A percentile compares a stretch with the other conserved stretches of the same genome.
phyloP scores from a whole-genome alignment of 2,888 invertebrate genomes.

The Ophraella communa region DNA sequence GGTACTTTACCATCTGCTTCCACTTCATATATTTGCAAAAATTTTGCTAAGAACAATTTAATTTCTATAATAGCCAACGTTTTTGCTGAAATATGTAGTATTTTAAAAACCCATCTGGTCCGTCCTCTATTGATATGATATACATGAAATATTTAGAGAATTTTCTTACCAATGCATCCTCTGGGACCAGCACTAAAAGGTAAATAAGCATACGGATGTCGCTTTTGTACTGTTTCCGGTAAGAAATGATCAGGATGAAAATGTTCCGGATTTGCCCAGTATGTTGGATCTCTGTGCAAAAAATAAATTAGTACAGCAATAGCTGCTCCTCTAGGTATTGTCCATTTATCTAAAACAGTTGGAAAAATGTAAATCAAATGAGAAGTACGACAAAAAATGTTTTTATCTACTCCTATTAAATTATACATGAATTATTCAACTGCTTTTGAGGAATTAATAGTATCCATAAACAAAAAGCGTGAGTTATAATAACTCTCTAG shows the following conservation, averaged over 20 bases:
- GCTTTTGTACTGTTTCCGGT: constrained; percentile 45
- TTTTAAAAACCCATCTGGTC: not conserved
- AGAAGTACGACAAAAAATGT: too few relatives aligned
- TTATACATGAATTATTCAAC: too few relatives aligned
- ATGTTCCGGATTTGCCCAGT: constrained; percentile 51
- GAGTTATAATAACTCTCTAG: too few relatives aligned
- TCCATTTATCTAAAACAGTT: constrained; percentile 40
- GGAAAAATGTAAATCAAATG: not conserved
- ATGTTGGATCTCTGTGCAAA: constrained; percentile 47
- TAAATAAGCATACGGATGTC: constrained; percentile 49
- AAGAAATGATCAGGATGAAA: constrained; percentile 55
- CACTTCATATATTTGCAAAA: constrained; percentile 48
- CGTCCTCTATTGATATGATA: too few relatives aligned
- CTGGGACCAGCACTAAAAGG: constrained; percentile 54
- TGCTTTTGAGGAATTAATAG: too few relatives aligned
- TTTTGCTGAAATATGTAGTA: constrained; percentile 44
- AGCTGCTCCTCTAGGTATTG: constrained; percentile 45
- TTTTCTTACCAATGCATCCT: constrained; percentile 48
- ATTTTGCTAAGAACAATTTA: constrained; percentile 45
- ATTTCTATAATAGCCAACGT: constrained; percentile 43
- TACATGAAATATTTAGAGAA: too few relatives aligned
- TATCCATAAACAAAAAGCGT: too few relatives aligned
- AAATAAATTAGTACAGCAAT: constrained; percentile 47
- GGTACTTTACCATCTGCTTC: constrained; percentile 50
- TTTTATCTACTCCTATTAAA: too few relatives aligned